Percentiles rank a stretch among this genome's conserved stretches.
These are phyloP conservation scores for Nasalis larvatus DNA, from an alignment of 2,113 vertebrate genomes.

Conservation along the genomic window DNA sequence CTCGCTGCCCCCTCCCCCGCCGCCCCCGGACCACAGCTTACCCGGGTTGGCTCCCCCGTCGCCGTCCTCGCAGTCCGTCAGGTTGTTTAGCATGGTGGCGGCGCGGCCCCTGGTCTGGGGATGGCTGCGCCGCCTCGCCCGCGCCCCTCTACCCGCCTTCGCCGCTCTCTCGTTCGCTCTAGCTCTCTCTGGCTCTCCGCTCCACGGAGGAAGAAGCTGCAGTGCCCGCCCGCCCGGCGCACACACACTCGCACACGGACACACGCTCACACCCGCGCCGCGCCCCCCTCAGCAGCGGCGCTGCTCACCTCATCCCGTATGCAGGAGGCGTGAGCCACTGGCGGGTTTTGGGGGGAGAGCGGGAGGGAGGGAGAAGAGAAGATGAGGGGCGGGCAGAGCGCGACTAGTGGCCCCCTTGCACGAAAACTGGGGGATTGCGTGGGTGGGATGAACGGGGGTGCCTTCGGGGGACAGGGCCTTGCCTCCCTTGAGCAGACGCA, in stretches of 20 bases:
- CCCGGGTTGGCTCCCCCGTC: conserved; percentile 95
- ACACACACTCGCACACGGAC: conserved; percentile 84
- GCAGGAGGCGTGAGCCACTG: conserved; percentile 89
- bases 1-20: conserved; percentile 29
- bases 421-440: conserved; percentile 52
- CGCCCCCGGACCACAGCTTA: conserved; percentile 83
- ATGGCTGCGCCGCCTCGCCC: conserved; percentile 74
- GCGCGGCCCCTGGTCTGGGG: conserved; percentile 69
- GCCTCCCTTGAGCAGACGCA: conserved; percentile 65
- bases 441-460: conserved; percentile 48
- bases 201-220: conserved; percentile 89
- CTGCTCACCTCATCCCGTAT: conserved; percentile 91
- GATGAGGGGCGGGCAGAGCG: conserved; percentile 58
- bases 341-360: conserved; percentile 71
- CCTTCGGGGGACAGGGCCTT: conserved; percentile 57
- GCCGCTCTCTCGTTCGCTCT: conserved; percentile 63
- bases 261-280: conserved; percentile 79
- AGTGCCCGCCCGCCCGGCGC: conserved; percentile 90
- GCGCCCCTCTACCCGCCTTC: conserved; percentile 79
- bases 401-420: conserved; percentile 28
- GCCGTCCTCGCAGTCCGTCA: conserved; percentile 96
- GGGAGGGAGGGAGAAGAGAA: conserved; percentile 57
- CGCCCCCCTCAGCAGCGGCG: conserved; percentile 76
- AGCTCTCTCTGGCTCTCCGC: conserved; percentile 74
- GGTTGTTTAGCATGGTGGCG: conserved; percentile 96